These are phyloP conservation scores for Galerucella nymphaeae DNA, from an alignment of 2,888 invertebrate genomes.

Conservation along the genomic window DNA sequence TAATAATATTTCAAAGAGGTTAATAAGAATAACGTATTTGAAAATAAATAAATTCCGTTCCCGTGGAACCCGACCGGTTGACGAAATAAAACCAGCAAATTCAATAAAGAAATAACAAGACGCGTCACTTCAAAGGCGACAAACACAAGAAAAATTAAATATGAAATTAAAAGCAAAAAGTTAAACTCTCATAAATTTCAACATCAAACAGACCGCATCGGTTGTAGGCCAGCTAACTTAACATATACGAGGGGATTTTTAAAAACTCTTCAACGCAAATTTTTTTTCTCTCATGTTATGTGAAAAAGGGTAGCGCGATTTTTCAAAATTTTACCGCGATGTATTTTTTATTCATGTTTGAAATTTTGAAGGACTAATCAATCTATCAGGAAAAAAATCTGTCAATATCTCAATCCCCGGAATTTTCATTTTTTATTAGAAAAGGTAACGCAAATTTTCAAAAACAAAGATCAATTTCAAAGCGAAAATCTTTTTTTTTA, in stretches of 20 bases:
- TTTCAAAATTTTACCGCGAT: too few relatives aligned
- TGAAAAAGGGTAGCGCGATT: too few relatives aligned
- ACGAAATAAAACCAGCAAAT: slow-evolving; percentile 24
- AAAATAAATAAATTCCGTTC: slow-evolving; percentile 28
- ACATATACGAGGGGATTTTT: not conserved
- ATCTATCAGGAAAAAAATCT: too few relatives aligned
- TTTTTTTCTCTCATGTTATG: too few relatives aligned
- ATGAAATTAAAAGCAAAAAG: slow-evolving; percentile 31
- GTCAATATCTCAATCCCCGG: too few relatives aligned
- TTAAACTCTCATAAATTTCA: slow-evolving; percentile 24
- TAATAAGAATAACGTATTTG: slow-evolving; percentile 18
- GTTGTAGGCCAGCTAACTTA: slow-evolving; percentile 13
- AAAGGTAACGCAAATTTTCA: too few relatives aligned
- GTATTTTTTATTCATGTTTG: too few relatives aligned
- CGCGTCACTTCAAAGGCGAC: slow-evolving; percentile 26
- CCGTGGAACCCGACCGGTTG: not conserved
- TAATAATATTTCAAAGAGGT: slow-evolving; percentile 17
- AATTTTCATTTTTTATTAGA: too few relatives aligned
- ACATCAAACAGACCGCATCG: slow-evolving; percentile 28
- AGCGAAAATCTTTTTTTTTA: too few relatives aligned
- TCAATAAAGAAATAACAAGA: slow-evolving; percentile 20
- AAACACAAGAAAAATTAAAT: slow-evolving; percentile 31
- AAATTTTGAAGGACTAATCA: too few relatives aligned
- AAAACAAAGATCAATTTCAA: too few relatives aligned
- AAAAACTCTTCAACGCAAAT: not conserved